Conservation (phyloP, 2,797 vertebrate genomes). For the Adelosebastes latens region DNA sequence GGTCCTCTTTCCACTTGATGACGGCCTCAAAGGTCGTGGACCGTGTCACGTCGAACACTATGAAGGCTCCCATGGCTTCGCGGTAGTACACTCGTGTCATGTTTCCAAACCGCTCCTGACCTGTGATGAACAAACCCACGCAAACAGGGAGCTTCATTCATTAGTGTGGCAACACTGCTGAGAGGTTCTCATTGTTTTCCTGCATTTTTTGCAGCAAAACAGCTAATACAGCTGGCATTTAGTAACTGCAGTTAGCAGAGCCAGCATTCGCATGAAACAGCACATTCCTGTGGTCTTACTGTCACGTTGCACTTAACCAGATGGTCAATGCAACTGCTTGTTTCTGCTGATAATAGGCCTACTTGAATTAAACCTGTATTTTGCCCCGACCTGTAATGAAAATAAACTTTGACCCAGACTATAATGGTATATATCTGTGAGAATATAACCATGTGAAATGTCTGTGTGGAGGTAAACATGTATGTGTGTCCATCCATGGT, state of each 20-base stretch:
- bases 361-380: slow-evolving; percentile 27
- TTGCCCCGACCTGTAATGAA: neutral
- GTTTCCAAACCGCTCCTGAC: slow-evolving; percentile 98
- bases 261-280: slow-evolving; percentile 50
- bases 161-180: neutral
- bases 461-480: neutral
- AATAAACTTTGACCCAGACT: neutral
- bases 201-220: slow-evolving; percentile 26
- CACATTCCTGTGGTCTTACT: slow-evolving; percentile 68
- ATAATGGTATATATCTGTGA: neutral
- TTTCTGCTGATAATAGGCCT: slow-evolving; percentile 26
- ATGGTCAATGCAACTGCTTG: slow-evolving; percentile 44
- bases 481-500: neutral
- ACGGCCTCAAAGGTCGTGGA: slow-evolving; percentile 96
- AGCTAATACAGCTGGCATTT: slow-evolving; percentile 28
- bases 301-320: slow-evolving; percentile 52
- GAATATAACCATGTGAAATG: neutral
- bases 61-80: slow-evolving; percentile 96
- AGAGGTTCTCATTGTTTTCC: slow-evolving; percentile 47
- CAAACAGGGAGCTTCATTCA: slow-evolving; percentile 8
- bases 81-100: slow-evolving; percentile 99
- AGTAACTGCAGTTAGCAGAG: slow-evolving; percentile 1
- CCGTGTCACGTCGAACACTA: slow-evolving; percentile 95
- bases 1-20: slow-evolving; percentile 97
- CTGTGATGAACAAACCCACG: slow-evolving; percentile 71